Conservation (phyloP, 2,113 vertebrate genomes). For the Peromyscus maniculatus region DNA sequence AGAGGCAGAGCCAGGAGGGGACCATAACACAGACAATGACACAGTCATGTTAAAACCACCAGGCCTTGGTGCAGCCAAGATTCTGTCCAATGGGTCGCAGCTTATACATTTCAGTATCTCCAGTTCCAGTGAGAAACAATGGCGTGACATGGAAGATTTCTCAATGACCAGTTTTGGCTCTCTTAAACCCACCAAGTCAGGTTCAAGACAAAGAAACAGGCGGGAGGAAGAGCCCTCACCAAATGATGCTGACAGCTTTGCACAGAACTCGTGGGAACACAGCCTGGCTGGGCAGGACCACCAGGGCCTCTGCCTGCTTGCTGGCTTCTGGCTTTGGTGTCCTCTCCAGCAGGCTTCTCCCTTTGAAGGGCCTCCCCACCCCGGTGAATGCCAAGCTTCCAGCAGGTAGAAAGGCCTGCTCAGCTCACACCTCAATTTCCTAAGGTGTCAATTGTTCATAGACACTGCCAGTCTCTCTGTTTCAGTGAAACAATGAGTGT, state of each 20-base stretch:
- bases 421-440: neutral
- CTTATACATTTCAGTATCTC: neutral
- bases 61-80: neutral
- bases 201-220: slow-evolving; percentile 15
- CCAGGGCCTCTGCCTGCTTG: neutral
- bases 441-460: neutral
- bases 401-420: neutral
- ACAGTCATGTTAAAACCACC: neutral
- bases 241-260: neutral
- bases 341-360: neutral
- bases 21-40: neutral
- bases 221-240: neutral
- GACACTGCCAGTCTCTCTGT: neutral
- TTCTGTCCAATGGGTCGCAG: neutral
- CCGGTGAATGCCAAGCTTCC: neutral
- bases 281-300: neutral
- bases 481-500: neutral
- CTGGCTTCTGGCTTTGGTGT: neutral
- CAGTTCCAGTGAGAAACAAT: neutral
- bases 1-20: neutral
- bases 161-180: neutral
- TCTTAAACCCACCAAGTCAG: neutral
- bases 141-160: neutral
- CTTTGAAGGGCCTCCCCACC: neutral
- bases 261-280: neutral